Percentiles rank a stretch among this genome's conserved stretches.
Evolutionary conservation across 1,140 invertebrate species (phyloP).

Genomic region (Trichonephila clavipes): DNA sequence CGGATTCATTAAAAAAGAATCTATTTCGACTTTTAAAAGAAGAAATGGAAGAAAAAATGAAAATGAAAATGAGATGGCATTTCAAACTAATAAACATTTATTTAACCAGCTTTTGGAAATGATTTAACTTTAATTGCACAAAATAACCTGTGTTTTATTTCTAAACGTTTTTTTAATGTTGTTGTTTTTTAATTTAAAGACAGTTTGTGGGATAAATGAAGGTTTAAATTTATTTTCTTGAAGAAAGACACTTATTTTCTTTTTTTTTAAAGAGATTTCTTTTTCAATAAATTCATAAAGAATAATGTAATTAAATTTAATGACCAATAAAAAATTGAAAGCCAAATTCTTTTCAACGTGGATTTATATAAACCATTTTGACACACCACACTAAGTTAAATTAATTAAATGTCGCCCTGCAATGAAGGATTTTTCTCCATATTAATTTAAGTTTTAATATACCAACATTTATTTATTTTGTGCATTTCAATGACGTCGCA

Average conservation of each 20-base stretch:
- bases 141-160: background rate
- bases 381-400: background rate
- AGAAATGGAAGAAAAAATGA: background rate
- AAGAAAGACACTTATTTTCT: background rate
- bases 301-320: background rate
- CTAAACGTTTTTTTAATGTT: background rate
- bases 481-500: too few relatives aligned
- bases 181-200: background rate
- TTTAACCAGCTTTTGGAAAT: slow-evolving; percentile 8
- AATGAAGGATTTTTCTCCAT: background rate
- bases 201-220: background rate
- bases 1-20: background rate
- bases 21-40: background rate
- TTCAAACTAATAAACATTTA: background rate
- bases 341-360: background rate
- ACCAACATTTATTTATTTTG: too few relatives aligned
- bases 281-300: background rate
- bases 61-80: background rate
- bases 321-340: background rate
- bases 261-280: background rate
- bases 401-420: background rate
- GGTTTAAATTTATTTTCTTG: background rate
- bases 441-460: background rate
- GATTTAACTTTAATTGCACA: slow-evolving; percentile 16
- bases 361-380: background rate